A percentile compares a stretch with the other conserved stretches of the same genome.
phyloP scores from a whole-genome alignment of 2,113 vertebrate genomes.

The Martes martes region DNA sequence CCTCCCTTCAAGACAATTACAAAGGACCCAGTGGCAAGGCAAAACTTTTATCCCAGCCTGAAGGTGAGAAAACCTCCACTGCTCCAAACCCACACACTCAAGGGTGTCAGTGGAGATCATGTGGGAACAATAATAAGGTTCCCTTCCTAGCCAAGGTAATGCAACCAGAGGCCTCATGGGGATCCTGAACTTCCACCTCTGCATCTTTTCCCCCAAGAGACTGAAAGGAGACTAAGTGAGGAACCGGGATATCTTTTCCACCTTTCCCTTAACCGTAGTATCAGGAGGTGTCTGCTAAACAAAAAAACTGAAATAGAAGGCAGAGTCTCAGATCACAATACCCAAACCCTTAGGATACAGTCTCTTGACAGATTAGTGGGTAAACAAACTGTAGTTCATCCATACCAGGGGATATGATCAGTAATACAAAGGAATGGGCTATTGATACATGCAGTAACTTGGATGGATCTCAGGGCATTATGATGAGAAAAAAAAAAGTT shows the following conservation, averaged over 20 bases:
- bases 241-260: background rate
- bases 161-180: background rate
- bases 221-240: background rate
- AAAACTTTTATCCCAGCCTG: background rate
- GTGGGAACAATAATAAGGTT: background rate
- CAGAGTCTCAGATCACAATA: background rate
- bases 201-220: background rate
- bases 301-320: background rate
- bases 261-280: background rate
- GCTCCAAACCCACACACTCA: background rate
- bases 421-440: background rate
- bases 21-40: background rate
- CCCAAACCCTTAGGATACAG: background rate
- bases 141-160: background rate
- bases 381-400: background rate
- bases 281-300: background rate
- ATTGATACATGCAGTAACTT: background rate
- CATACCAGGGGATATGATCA: background rate
- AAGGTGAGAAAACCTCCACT: background rate
- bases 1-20: background rate
- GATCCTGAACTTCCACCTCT: background rate
- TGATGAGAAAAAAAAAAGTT: background rate
- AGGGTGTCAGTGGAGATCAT: background rate
- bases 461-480: background rate
- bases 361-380: background rate